Conservation (phyloP, 1,140 invertebrate species). For the Melipona quadrifasciata region DNA sequence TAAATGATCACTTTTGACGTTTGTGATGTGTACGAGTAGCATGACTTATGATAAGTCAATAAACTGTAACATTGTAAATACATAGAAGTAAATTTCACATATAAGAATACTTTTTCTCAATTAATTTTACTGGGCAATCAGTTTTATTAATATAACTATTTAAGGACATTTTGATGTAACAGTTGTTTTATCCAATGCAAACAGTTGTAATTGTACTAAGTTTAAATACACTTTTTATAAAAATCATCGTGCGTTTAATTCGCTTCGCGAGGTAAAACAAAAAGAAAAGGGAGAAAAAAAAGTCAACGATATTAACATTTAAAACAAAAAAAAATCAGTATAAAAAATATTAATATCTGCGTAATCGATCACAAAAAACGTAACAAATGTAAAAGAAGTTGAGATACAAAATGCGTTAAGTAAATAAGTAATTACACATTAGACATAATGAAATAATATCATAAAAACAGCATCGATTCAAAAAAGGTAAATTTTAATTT, state of each 20-base stretch:
- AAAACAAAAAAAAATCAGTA: background rate
- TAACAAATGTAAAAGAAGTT: too few species aligned
- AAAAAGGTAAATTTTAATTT: background rate
- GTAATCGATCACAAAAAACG: background rate
- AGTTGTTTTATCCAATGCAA: constrained; percentile 11
- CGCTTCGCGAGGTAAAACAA: background rate
- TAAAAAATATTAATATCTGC: background rate
- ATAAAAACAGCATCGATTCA: background rate
- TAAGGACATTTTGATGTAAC: background rate
- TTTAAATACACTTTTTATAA: constrained; percentile 47
- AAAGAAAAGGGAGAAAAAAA: background rate
- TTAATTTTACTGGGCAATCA: background rate
- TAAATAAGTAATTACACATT: background rate
- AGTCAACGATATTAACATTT: too few species aligned
- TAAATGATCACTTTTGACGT: constrained; percentile 9
- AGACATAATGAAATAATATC: background rate
- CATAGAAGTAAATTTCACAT: background rate
- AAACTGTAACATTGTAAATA: background rate
- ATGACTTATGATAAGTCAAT: background rate
- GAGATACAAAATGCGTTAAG: background rate
- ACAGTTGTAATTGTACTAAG: background rate
- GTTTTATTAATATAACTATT: constrained; percentile 1
- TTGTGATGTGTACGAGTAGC: constrained; percentile 18
- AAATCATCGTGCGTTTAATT: constrained; percentile 6
- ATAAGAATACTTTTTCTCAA: background rate